Conservation (phyloP, 2,888 invertebrate genomes). For the Salpingus planirostris region DNA sequence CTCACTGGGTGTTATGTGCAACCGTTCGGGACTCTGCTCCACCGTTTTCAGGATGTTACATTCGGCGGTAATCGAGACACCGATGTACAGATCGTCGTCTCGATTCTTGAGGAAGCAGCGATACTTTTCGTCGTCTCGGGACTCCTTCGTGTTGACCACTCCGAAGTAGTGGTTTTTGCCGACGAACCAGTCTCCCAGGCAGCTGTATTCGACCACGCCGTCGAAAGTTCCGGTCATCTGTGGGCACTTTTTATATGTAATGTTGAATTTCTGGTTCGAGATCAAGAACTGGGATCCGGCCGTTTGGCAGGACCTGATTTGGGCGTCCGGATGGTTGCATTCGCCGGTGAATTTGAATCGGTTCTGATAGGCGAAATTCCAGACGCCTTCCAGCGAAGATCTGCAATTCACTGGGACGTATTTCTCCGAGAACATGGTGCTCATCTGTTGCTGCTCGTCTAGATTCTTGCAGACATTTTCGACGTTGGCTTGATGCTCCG, state of each 20-base stretch:
- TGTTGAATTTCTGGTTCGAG: constrained; percentile 93
- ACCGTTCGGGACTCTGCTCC: constrained; percentile 86
- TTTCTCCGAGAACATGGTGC: constrained; percentile 83
- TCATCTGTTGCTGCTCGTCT: constrained; percentile 68
- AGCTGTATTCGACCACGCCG: constrained; percentile 87
- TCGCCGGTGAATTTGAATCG: constrained; percentile 86
- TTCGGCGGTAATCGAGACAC: constrained; percentile 88
- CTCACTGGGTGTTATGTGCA: constrained; percentile 73
- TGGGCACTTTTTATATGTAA: constrained; percentile 82
- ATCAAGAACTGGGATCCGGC: constrained; percentile 93
- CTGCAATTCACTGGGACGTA: constrained; percentile 84
- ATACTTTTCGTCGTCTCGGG: constrained; percentile 89
- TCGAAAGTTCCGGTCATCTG: constrained; percentile 87
- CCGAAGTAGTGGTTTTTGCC: constrained; percentile 95
- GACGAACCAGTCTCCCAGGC: constrained; percentile 91
- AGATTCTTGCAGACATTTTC: constrained; percentile 68
- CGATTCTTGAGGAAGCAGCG: constrained; percentile 90
- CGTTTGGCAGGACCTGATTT: constrained; percentile 89
- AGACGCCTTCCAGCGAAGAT: constrained; percentile 90
- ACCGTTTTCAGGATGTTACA: constrained; percentile 89
- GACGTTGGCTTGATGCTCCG: constrained; percentile 57
- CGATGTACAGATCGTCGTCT: constrained; percentile 86
- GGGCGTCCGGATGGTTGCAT: constrained; percentile 80
- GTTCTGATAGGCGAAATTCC: constrained; percentile 81
- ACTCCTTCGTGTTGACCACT: constrained; percentile 94